These are phyloP conservation scores for Atta colombica DNA, from an alignment of 1,140 invertebrate species.

Conservation along the genomic window DNA sequence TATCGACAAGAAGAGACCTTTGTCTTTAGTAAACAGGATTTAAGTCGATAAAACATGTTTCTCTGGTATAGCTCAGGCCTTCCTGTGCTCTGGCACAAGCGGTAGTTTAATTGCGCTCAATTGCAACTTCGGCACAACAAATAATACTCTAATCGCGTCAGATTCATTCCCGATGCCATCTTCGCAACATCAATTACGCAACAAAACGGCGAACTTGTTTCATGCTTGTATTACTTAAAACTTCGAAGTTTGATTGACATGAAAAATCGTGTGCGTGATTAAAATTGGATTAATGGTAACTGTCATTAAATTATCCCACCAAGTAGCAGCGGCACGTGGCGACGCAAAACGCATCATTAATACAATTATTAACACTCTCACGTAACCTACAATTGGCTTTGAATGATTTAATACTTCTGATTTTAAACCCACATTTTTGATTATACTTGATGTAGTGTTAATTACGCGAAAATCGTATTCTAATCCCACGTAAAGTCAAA, in stretches of 20 bases:
- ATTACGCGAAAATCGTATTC: neutral
- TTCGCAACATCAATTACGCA: constrained; percentile 36
- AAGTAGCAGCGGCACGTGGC: neutral
- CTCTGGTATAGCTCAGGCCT: neutral
- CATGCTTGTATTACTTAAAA: neutral
- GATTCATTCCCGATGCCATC: neutral
- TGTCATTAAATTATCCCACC: constrained; percentile 21
- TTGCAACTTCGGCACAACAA: constrained; percentile 35
- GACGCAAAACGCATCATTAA: neutral
- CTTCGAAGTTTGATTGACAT: neutral
- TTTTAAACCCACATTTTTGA: too few species aligned
- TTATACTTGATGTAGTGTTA: neutral
- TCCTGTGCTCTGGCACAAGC: neutral
- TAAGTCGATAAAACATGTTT: constrained; percentile 50
- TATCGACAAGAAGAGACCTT: constrained; percentile 20
- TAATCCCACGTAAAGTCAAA: neutral
- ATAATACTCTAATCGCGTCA: constrained; percentile 61
- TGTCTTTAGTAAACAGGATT: constrained; percentile 32
- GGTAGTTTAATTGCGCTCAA: constrained; percentile 52
- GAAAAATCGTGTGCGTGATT: constrained; percentile 24
- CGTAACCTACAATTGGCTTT: neutral
- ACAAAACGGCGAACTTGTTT: constrained; percentile 45
- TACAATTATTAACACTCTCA: constrained; percentile 15
- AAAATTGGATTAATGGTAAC: constrained; percentile 20
- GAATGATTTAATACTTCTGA: constrained; percentile 6